Base-by-base conservation (phyloP, 2,113 vertebrate genomes). In the Sorex fumeus region DNA sequence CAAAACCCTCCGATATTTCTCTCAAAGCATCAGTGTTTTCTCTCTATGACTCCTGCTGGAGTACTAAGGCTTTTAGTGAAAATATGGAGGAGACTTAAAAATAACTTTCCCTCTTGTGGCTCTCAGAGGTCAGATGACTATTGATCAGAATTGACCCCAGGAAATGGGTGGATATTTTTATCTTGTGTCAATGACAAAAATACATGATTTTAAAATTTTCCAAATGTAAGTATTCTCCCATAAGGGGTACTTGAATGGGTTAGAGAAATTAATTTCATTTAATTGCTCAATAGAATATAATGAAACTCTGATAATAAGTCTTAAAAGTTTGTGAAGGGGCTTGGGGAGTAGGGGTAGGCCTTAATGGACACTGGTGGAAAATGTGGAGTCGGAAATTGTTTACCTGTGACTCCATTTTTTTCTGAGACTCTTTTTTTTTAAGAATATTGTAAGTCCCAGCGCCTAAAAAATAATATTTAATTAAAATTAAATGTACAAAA, bases 131-230 rank as follows among this genome's bases (percentile, higher is more conserved):
- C 87, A 87, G 19, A 66, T 66, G 79, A 75, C 81, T 53, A 87
- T 81, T 12, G 57, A 91, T 94, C 8, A 71, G 21, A 28, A 91
- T 30, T 74, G 94, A 92, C 91, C 74, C 11, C 70, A 86, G 93
- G 91, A 95, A 94, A 80, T 15, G 32, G 74, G n/a, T 81, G 45
- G 36, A 9, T 77, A 77, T 84, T 94, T 96, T 93, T 92, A 89
- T 40, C 69, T 84, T 92, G 77, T 19, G n/a, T 74, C 27, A 83
- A 74, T 74, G 21, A 28, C 43, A 79, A 77, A 88, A 92, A 70
- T 60, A 8, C 0, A 5, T 15, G 6, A 28, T 18, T 60, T 89
- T 78, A 62, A 95, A 12, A 2, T 88, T 84, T 87, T 27, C 36
- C 62, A 66, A 71, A 60, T 83, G 36, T 36, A 81, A 40, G 43